A percentile compares a stretch with the other conserved stretches of the same genome.
These are phyloP conservation scores for Chrosomus eos DNA, from an alignment of 2,797 vertebrate genomes.

Conservation along the genomic window DNA sequence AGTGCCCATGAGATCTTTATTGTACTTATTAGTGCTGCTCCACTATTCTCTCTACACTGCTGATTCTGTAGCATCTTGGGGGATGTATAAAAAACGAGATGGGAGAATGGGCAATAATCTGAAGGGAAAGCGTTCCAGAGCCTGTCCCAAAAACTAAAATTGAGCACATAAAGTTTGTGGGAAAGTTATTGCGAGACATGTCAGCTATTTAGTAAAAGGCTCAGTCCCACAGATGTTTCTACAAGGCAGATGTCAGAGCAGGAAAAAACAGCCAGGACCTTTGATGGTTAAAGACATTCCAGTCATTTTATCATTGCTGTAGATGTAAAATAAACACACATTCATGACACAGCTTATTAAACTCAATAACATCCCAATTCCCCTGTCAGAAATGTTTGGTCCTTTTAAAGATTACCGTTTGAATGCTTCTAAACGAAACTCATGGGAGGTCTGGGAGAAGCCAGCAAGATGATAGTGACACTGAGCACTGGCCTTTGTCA, in stretches of 20 bases:
- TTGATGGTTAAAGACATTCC: constrained; percentile 74
- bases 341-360: constrained; percentile 65
- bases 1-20: background rate
- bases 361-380: constrained; percentile 66
- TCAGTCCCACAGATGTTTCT: constrained; percentile 70
- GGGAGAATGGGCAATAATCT: constrained; percentile 6
- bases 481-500: background rate
- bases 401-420: constrained; percentile 57
- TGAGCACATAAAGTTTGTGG: constrained; percentile 70
- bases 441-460: constrained; percentile 35
- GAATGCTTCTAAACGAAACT: constrained; percentile 34
- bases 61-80: background rate
- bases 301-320: constrained; percentile 69
- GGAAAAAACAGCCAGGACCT: constrained; percentile 77
- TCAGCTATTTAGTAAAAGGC: constrained; percentile 73
- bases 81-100: constrained; percentile 50
- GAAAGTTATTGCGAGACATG: constrained; percentile 82
- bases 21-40: background rate
- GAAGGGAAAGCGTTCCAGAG: background rate
- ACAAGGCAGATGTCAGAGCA: constrained; percentile 73
- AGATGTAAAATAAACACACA: constrained; percentile 75
- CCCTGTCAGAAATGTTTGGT: constrained; percentile 53
- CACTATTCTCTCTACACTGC: constrained; percentile 46
- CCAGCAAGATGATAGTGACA: background rate
- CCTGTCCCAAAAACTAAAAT: constrained; percentile 34